Percentiles rank a stretch among this genome's conserved stretches.
phyloP scores from a whole-genome alignment of 37 sponge, comb jelly and placozoan species.

The Oopsacas minuta region DNA sequence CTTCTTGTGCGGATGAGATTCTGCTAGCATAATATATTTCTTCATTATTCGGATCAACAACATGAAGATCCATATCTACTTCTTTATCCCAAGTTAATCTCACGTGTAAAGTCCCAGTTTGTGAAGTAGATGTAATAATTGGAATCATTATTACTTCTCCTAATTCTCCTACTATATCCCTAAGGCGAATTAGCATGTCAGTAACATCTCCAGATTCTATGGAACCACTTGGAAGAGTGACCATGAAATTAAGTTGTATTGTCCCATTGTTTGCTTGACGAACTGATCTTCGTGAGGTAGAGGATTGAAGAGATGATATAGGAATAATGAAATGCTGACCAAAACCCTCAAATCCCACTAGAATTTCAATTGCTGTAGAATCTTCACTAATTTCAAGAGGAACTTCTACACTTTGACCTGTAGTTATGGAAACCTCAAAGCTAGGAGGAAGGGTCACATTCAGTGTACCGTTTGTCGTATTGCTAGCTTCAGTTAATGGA shows the following conservation, averaged over 20 bases:
- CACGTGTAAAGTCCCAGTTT: neutral
- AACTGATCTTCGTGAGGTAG: neutral
- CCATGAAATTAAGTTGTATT: neutral
- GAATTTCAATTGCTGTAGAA: neutral
- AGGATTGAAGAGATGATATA: neutral
- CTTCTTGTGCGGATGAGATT: neutral
- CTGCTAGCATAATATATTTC: neutral
- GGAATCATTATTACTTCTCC: neutral
- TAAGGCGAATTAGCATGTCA: neutral
- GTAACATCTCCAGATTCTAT: neutral
- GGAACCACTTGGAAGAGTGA: neutral
- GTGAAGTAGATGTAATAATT: neutral
- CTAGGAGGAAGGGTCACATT: neutral
- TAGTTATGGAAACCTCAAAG: neutral
- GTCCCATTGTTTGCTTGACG: neutral
- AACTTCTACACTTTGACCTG: neutral
- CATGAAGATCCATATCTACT: neutral
- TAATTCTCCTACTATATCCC: neutral
- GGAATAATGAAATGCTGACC: constrained; percentile 8
- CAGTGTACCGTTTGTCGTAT: neutral
- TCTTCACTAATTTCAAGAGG: neutral
- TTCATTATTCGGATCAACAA: neutral
- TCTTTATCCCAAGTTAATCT: constrained; percentile 17
- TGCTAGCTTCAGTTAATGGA: neutral
- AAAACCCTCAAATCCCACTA: neutral